Evolutionary conservation across 2,888 invertebrate species (phyloP), one percentile per base, ranked within the genome.

Genomic region (Temnothorax rugatulus): DNA sequence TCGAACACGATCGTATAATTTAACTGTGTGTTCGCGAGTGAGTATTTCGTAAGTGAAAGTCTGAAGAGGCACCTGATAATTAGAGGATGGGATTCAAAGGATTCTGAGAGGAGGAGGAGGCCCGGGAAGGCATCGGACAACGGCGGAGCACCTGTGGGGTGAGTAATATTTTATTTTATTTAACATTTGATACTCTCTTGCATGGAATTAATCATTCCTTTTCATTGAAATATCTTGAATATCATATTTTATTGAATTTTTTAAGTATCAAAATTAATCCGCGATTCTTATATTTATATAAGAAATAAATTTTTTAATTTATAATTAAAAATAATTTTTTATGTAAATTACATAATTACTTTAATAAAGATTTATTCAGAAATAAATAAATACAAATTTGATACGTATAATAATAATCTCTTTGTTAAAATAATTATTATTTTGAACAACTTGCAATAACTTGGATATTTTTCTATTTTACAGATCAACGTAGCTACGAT

Each of bases 401-500:
- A 50, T 34, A 4, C 4, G 15, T 9, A 13, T 5, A 68, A 50
- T 47, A 52, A 50, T 21, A 2, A 29, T n/a, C n/a, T 63, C 3
- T 3, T 63, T 63, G 2, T 69, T 50, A 3, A 50, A 8, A 38
- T 50, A 71, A 4, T 21, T 50, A 68, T 29, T n/a, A 50, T 8
- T 50, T 52, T 52, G 8, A 71, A 21, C 15, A 2, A 2, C 63
- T 64, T 41, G 41, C 5, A 50, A 69, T 71, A 52, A 71, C 15
- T 52, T 69, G 50, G 9, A 21, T 18, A 25, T 21, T n/a, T n/a
- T 68, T 50, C 9, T 71, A 38, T 71, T 7, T 69, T 52, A 38
- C n/a, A 71, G 9, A 52, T 71, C n/a, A 52, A 38, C 15, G n/a
- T 71, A 64, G 21, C 21, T 64, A 38, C 38, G 5, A n/a, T 61